Conservation (phyloP, 92 coral and sea anemone species). For the Paragorgia papillata region DNA sequence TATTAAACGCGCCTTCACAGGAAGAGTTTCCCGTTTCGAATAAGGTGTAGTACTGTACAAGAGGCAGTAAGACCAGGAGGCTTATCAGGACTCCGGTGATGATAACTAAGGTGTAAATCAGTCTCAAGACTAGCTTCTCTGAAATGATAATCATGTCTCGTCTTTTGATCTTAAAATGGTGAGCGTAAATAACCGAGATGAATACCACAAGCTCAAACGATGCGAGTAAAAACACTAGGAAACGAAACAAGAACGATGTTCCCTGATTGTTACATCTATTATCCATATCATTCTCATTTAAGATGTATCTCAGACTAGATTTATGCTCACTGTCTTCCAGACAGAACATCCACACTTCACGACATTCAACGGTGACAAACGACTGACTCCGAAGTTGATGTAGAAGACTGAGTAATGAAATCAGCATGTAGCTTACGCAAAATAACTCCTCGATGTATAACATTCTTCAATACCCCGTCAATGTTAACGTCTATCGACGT, state of each 20-base stretch:
- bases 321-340: not conserved
- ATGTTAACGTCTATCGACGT: not conserved
- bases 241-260: not conserved
- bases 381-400: constrained; percentile 20
- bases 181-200: not conserved
- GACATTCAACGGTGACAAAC: not conserved
- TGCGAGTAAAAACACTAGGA: not conserved
- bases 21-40: not conserved
- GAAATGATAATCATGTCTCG: not conserved
- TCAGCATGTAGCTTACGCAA: not conserved
- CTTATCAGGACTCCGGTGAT: not conserved
- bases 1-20: not conserved
- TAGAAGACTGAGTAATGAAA: constrained; percentile 1
- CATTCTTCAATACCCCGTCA: constrained; percentile 3
- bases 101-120: not conserved
- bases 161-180: not conserved
- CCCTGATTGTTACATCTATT: constrained; percentile 15
- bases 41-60: not conserved
- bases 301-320: not conserved
- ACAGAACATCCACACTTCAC: constrained; percentile 1
- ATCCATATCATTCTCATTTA: not conserved
- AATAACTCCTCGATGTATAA: constrained; percentile 1
- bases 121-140: not conserved
- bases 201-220: constrained; percentile 7
- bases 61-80: not conserved